A percentile compares a stretch with the other conserved stretches of the same genome.
Conservation (phyloP, 2,797 vertebrate species). For the Graptemys geographica region DNA sequence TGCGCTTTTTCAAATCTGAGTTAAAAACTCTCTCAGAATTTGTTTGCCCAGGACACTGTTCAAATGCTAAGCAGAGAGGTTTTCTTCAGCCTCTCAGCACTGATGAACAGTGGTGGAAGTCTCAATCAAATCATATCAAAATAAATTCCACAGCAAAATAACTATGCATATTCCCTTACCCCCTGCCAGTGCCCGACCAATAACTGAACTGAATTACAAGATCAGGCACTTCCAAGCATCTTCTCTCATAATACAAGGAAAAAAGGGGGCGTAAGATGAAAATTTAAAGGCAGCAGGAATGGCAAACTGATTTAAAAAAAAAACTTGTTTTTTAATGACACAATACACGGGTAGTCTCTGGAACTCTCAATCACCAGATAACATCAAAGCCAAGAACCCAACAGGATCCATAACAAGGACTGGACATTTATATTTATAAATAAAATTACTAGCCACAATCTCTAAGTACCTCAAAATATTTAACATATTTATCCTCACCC, state of each 20-base stretch:
- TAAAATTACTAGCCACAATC: neutral
- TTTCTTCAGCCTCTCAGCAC: neutral
- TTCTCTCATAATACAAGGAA: neutral
- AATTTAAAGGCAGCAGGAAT: neutral
- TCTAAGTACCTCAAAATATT: neutral
- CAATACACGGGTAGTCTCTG: neutral
- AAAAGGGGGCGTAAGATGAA: neutral
- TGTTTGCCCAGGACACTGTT: neutral
- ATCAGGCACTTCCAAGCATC: neutral
- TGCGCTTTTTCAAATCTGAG: neutral
- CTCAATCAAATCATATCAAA: neutral
- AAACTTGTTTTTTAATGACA: neutral
- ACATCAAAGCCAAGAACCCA: neutral
- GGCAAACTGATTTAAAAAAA: neutral
- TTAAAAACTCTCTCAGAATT: neutral
- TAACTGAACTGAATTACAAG: neutral
- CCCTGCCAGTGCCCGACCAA: neutral
- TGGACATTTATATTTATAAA: fast-evolving
- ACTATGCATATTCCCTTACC: neutral
- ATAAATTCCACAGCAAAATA: neutral
- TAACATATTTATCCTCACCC: neutral
- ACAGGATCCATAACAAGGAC: neutral
- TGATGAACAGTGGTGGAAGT: neutral
- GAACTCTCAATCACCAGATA: neutral
- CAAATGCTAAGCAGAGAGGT: neutral